Evolutionary conservation across 2,888 invertebrate genomes (phyloP).

Genomic region (Leucophenga montana): DNA sequence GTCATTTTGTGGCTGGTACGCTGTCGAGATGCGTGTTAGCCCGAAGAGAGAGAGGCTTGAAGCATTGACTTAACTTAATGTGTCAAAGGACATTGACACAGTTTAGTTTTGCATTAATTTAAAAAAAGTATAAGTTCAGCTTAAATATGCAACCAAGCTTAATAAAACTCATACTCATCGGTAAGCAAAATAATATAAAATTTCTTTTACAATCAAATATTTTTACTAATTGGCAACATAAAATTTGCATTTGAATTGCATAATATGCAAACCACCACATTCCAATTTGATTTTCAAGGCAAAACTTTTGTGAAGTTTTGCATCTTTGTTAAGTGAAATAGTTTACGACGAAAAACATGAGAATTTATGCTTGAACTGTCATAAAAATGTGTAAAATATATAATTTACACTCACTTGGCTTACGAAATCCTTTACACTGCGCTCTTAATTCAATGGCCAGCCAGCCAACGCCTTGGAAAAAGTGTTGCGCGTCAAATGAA

Average conservation of each 20-base stretch:
- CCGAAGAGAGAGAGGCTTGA: constrained; percentile 45
- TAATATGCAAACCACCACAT: constrained; percentile 28
- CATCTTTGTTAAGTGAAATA: neutral
- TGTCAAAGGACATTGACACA: constrained; percentile 13
- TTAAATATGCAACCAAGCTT: too few species aligned
- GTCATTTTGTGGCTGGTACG: constrained; percentile 51
- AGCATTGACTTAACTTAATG: constrained; percentile 60
- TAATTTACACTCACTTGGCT: constrained; percentile 9
- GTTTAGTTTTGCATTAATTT: too few species aligned
- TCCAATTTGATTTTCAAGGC: neutral
- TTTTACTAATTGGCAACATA: constrained; percentile 50
- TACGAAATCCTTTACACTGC: neutral
- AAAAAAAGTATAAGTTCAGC: neutral
- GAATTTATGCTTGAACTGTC: constrained; percentile 2
- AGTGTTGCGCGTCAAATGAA: constrained; percentile 40
- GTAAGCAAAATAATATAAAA: too few species aligned
- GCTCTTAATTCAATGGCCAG: too few species aligned
- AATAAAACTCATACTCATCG: too few species aligned
- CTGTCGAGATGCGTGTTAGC: constrained; percentile 35
- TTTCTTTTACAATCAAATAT: constrained; percentile 9
- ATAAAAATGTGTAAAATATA: constrained; percentile 1
- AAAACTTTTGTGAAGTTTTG: constrained; percentile 32
- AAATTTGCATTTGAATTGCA: constrained; percentile 51
- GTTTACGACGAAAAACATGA: neutral
- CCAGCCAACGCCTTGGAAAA: constrained; percentile 43